Base-by-base conservation (phyloP, 2,888 invertebrate species). In the Stegana nigrithorax region DNA sequence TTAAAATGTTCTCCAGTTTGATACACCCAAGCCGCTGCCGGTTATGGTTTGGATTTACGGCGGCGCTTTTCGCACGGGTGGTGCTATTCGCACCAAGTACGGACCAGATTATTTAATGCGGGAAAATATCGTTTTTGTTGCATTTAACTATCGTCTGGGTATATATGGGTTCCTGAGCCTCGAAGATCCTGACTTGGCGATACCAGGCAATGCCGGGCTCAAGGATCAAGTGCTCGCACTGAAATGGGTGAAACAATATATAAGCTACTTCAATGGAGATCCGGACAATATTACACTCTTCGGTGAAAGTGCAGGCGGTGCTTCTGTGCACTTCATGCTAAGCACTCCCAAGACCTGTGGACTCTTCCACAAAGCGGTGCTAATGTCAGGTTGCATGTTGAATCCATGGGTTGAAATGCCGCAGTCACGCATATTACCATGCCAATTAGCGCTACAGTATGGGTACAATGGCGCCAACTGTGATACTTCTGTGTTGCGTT, bases 161-260 rank as follows among this genome's bases (percentile, higher is more conserved):
- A 74, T 84, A 4, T 72, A 88, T 60, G 85, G 84, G 69, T 88
- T 88, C 63, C 76, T 88, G 10, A 84, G 83, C 32, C 66, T 88
- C 0, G 73, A 81, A 42, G 85, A 87, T 67, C 73, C 82, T 1
- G 72, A 82, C 1, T 68, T 87, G 14, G 81, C 83, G 17, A 84
- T 88, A n/a, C 87, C 88, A 1, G 88, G 88, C 10, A 88, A 88
- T 72, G 87, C 87, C 0, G 88, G 86, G 0, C 71, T 88, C 1
- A 87, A 87, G 68, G 88, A 88, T 71, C 86, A 87, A 77, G 73
- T 87, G 1, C 63, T 87, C 72, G 88, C 87, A 0, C 71, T 88
- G 26, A 83, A 84, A 67, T 88, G 88, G 88, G 78, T 88, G 0
- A 83, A 86, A 62, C 70, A 83, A 29, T 85, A 88, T 64, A 86